These are phyloP conservation scores for Epirrita christyi DNA, from an alignment of 2,888 invertebrate species.

Conservation along the genomic window DNA sequence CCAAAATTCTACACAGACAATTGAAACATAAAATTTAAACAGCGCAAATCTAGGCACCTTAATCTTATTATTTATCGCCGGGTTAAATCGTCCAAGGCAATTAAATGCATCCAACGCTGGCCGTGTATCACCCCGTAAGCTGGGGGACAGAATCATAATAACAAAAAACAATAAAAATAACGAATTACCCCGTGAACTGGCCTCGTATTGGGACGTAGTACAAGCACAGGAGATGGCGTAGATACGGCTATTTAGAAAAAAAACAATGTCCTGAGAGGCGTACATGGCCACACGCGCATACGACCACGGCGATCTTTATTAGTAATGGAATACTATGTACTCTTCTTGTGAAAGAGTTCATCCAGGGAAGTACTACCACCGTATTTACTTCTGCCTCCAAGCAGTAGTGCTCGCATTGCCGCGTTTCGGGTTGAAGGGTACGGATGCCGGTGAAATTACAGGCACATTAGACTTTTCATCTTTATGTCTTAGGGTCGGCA, in stretches of 20 bases:
- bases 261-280: no score
- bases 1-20: conserved; percentile 19
- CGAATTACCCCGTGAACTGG: conserved; percentile 80
- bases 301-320: no score
- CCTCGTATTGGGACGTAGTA: conserved; percentile 69
- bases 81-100: conserved; percentile 75
- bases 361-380: no score
- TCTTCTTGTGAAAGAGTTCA: no score
- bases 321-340: no score
- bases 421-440: no score
- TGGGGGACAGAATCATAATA: conserved; percentile 82
- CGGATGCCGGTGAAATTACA: no score
- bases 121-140: conserved; percentile 80
- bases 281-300: no score
- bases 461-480: no score
- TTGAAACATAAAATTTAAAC: conserved; percentile 28
- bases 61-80: conserved; percentile 80
- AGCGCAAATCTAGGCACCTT: conserved; percentile 61
- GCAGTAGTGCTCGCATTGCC: no score
- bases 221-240: conserved; percentile 41
- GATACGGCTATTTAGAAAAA: conserved; percentile 41
- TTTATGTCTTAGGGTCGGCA: no score
- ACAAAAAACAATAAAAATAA: conserved; percentile 85
- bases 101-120: conserved; percentile 80
- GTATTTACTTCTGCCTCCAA: no score